These are phyloP conservation scores for Atethmia centrago DNA, from an alignment of 2,888 invertebrate species.

Conservation along the genomic window DNA sequence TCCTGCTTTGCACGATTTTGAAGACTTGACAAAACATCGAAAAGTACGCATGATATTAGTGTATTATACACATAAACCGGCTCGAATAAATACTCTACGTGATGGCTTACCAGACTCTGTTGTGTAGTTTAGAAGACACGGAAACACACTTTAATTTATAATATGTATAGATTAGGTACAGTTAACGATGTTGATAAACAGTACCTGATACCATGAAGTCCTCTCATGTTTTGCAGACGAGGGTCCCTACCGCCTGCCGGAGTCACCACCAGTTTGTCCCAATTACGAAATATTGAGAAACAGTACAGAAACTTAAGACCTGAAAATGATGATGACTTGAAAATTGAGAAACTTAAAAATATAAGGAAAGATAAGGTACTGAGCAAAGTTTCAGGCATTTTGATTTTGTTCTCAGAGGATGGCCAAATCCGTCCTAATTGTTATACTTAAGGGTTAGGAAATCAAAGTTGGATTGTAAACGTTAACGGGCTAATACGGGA, in stretches of 20 bases:
- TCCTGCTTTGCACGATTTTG: neutral
- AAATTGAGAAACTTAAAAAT: neutral
- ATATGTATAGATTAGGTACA: neutral
- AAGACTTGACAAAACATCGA: no score
- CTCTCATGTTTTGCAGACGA: slow-evolving; percentile 56
- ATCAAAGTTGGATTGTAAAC: neutral
- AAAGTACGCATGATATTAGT: no score
- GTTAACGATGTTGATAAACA: neutral
- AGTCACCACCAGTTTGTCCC: slow-evolving; percentile 62
- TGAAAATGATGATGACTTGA: slow-evolving; percentile 14
- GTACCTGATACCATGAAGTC: slow-evolving; percentile 70
- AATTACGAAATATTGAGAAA: slow-evolving; percentile 73
- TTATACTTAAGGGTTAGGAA: neutral
- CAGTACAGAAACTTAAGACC: slow-evolving; percentile 60
- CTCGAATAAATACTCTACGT: neutral
- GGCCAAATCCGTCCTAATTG: no score
- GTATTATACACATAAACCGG: no score
- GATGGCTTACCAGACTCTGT: neutral
- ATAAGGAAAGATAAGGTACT: neutral
- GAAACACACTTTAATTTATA: no score
- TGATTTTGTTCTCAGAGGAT: no score
- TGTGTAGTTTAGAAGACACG: neutral
- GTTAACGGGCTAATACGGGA: neutral
- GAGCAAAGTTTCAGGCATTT: neutral
- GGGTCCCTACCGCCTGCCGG: slow-evolving; percentile 37